phyloP scores from a whole-genome alignment of 2,797 vertebrate species.

The Notolabrus celidotus region DNA sequence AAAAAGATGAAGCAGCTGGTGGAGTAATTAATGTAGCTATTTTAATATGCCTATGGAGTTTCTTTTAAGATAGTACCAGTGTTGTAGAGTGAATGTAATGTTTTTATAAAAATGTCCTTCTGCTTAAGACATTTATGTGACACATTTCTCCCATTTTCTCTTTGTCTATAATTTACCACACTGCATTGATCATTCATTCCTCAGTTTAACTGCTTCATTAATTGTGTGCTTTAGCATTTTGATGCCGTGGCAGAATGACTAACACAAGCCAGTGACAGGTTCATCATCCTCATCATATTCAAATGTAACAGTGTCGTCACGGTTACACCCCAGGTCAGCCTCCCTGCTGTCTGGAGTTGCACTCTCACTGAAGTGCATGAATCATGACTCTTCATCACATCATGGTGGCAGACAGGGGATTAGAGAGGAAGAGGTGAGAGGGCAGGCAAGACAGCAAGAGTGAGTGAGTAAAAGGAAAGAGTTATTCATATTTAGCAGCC shows the following conservation, averaged over 20 bases:
- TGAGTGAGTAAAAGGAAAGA: constrained; percentile 13
- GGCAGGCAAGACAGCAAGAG: constrained; percentile 1
- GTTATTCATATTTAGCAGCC: too few relatives aligned
- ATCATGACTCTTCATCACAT: constrained; percentile 43
- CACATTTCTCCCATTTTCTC: not conserved
- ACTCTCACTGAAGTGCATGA: constrained; percentile 42
- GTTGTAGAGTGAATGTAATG: constrained; percentile 37
- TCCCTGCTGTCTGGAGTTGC: constrained; percentile 18
- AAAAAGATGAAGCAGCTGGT: constrained; percentile 54
- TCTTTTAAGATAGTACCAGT: constrained; percentile 46
- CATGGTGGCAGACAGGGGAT: constrained; percentile 24
- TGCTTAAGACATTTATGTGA: constrained; percentile 38
- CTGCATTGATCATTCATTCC: constrained; percentile 9
- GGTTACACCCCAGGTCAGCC: constrained; percentile 52
- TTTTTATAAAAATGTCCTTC: constrained; percentile 33
- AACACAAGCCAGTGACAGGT: constrained; percentile 31
- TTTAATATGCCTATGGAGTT: constrained; percentile 56
- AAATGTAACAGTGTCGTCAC: constrained; percentile 15
- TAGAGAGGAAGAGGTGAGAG: constrained; percentile 33
- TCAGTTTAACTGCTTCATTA: constrained; percentile 7
- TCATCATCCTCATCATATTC: constrained; percentile 5
- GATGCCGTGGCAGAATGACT: constrained; percentile 40
- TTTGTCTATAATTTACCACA: not conserved
- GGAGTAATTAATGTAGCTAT: constrained; percentile 54
- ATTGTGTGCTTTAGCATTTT: constrained; percentile 1